Evolutionary conservation across 1,140 invertebrate species (phyloP), one percentile per base, ranked within the genome.

Genomic region (Drosophila novamexicana): DNA sequence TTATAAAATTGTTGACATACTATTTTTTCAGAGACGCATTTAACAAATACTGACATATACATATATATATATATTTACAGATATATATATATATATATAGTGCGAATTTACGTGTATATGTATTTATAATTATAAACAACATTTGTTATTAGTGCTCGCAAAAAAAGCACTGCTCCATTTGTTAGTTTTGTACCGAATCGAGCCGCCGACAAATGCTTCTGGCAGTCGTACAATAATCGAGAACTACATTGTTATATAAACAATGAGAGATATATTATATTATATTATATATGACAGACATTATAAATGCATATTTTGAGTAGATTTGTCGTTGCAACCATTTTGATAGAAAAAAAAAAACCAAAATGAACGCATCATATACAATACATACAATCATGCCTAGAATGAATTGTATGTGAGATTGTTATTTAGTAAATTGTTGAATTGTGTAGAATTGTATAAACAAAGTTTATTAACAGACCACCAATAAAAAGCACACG

Each of bases 21-120:
- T 79, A 82, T 86, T 88, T 86, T 84, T 86, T 88, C 83, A 88
- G 83, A 88, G 65, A 88, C 72, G 83, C 82, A 86, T 86, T 86
- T 88, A 86, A 81, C 45, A 69, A 88, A 61, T 79, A 88, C 65
- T 68, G 64, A 85, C 56, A 81, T 84, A 84, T 77, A 81, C 61
- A 66, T 67, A 76, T 71, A 69, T 67, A 74, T 63, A 16, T 14
- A 44, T 44, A 44, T 44, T 9, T 44, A 44, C 8, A 12, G 39
- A 39, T 56, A 77, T 73, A 84, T 47, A 61, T 56, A 75, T 76
- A 75, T 56, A 76, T 76, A 75, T 61, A 76, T 45, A 32, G 32
- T 45, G 16, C 16, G 58, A 61, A 75, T 81, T 66, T 73, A 64
- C 56, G 61, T 77, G 56, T 72, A 76, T 54, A 77, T 77, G 61